Evolutionary conservation across 2,888 invertebrate species (phyloP), one percentile per base, ranked within the genome.

Genomic region (Polyommatus iphigenia): DNA sequence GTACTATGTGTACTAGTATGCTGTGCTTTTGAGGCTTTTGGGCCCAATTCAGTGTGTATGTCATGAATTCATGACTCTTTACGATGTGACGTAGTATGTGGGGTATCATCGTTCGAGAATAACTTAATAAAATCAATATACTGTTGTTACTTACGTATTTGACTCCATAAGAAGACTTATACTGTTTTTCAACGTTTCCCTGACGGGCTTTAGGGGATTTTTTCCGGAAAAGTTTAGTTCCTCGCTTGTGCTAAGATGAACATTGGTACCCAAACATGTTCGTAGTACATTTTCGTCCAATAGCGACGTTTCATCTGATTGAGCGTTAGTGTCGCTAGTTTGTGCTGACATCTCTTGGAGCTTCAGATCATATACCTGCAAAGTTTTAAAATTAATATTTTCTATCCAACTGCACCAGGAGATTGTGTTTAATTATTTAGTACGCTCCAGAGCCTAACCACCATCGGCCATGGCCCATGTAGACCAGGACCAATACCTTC

Each of bases 151-250:
- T 36, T 54, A 73, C 36, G 36, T 20, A 20, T 82, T 84, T 0
- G 93, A 91, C 76, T 90, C 93, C 92, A 93, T 91, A 2, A 94
- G 85, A 46, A 94, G 81, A 80, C 89, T 91, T 80, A 94, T 93
- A 79, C 93, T 93, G 79, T 94, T 92, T 83, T 93, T 93, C 76
- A 94, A 82, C 0, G 94, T 87, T 41, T 94, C 94, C n/a, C 94
- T 84, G 8, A 94, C 83, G 0, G 93, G 91, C 4, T 89, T 85
- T 73, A 94, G 82, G 0, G 93, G 94, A 81, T 93, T 93, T 15
- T 81, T 78, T 0, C 92, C 92, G 3, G 85, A 86, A 29, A 92
- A 78, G 83, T 89, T 88, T 29, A 93, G 83, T 80, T 94, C 93
- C 59, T 92, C 91, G 77, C 93, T 93, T 0, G 89, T 88, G 78